Conservation (phyloP, 2,888 invertebrate species). For the Drosophila kokeensis region DNA sequence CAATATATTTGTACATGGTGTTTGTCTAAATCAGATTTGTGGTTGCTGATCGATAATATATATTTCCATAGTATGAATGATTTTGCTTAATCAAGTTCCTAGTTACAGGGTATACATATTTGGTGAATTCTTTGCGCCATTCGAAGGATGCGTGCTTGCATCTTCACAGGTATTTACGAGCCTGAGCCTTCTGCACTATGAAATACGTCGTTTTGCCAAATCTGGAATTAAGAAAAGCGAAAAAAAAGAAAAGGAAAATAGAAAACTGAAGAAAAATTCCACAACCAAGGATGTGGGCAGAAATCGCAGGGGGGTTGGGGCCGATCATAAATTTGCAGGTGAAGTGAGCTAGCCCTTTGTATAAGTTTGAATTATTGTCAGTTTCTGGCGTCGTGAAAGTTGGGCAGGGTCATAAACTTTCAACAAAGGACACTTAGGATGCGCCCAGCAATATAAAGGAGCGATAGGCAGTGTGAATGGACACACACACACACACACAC, state of each 20-base stretch:
- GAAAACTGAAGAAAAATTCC: slow-evolving; percentile 23
- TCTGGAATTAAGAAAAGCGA: slow-evolving; percentile 29
- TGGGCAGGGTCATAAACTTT: slow-evolving; percentile 56
- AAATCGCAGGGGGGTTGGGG: slow-evolving; percentile 22
- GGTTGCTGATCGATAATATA: not conserved
- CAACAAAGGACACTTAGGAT: slow-evolving; percentile 51
- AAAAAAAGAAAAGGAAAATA: slow-evolving; percentile 9
- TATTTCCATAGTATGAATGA: not conserved
- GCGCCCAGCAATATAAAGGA: slow-evolving; percentile 33
- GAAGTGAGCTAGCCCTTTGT: slow-evolving; percentile 68
- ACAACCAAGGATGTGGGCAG: slow-evolving; percentile 17
- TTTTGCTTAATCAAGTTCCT: not conserved
- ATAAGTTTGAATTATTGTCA: slow-evolving; percentile 76
- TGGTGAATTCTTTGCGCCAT: slow-evolving; percentile 39
- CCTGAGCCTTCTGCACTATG: slow-evolving; percentile 64
- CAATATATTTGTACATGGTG: not conserved
- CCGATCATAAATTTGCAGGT: slow-evolving; percentile 72
- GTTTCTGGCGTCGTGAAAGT: slow-evolving; percentile 42
- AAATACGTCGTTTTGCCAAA: slow-evolving; percentile 56
- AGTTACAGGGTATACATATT: slow-evolving; percentile 21
- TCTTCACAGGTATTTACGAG: slow-evolving; percentile 67
- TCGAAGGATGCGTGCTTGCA: slow-evolving; percentile 49
- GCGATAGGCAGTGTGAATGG: slow-evolving; percentile 11
- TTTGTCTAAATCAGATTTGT: not conserved
- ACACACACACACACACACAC: slow-evolving; percentile 2